Base-by-base conservation (phyloP, 2,797 vertebrate species). In the Antrozous pallidus region DNA sequence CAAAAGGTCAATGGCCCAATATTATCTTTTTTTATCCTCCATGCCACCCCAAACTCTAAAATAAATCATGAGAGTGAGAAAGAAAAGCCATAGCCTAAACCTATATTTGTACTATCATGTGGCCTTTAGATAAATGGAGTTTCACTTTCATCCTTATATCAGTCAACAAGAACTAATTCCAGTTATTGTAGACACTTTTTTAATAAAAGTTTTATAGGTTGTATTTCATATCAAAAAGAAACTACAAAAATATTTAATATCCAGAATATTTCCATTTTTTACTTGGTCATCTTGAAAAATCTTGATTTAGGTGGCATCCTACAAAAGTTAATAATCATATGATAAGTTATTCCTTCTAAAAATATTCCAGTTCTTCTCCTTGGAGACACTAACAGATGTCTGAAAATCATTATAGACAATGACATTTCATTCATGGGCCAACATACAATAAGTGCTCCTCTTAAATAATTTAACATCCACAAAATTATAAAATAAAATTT, bases 201-300 rank as follows among this genome's bases (percentile, higher is more conserved):
- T 70, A n/a, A 40, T 8, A 91, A 88, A 74, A 36, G 2, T 58
- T 42, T 74, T 92, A 28, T 54, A 65, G 28, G 10, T 88, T 88
- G 6, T 18, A 51, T 83, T 92, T 93, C n/a, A 45, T 42, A 67
- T 86, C 65, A 88, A 88, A 96, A 51, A 88, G 6, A 74, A 93
- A 71, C 49, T 28, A 28, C 33, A 70, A 85, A 93, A 70, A 69
- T 31, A 4, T 54, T 84, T 94, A 75, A 89, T 91, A 91, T 49
- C 56, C 20, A 78, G 54, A 94, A 88, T 51, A 2, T 83, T 92
- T 83, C n/a, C n/a, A 36, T 18, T 73, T 26, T 71, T 40, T 8
- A 36, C 95, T 87, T 47, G 13, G 14, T 90, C 61, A 58, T 20
- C 58, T 93, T 77, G 47, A 95, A 90, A 86, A 91, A 24, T 40